Base-by-base conservation (phyloP, 1,140 invertebrate species). In the Venustaconcha ellipsiformis region DNA sequence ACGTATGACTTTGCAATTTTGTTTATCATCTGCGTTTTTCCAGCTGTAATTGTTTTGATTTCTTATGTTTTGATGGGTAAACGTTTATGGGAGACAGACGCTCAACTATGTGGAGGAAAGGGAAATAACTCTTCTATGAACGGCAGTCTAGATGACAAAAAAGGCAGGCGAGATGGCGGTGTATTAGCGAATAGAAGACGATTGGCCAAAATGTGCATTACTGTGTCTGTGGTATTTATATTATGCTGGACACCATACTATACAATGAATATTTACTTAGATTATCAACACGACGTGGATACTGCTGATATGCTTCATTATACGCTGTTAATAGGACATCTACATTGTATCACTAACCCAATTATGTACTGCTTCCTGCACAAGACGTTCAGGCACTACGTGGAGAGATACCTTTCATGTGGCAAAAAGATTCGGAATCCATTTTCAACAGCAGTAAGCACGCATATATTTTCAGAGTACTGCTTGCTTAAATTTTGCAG, bases 141-240 rank as follows among this genome's bases (percentile, higher is more conserved):
- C n/a, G 37, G 67, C 63, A 76, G 74, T 57, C 64, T 64, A 64
- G 48, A 58, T 55, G 70, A 70, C 18, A 75, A 76, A 55, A 55
- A 64, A 26, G 77, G 81, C n/a, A 67, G 69, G 20, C 74, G 68
- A 58, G 48, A 78, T n/a, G 58, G 78, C 72, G 70, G 73, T 82
- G 92, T 92, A 59, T 89, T 95, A 62, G 92, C 95, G 78, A 95
- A 95, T 57, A 95, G 96, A 88, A 94, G 94, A 88, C 92, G 96
- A 73, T 95, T 97, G 5, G 98, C 96, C 1, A 92, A 96, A 76
- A 94, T 98, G 93, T 96, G 98, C 18, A 93, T 97, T 57, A 94
- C 96, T 15, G 95, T 98, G n/a, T 95, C 97, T 1, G 93, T 96
- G 23, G 96, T 96, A 55, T 98, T 98, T 88, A 96, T 96, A 8